These are phyloP conservation scores for Uria aalge DNA, from an alignment of 2,113 vertebrate genomes.

Conservation along the genomic window DNA sequence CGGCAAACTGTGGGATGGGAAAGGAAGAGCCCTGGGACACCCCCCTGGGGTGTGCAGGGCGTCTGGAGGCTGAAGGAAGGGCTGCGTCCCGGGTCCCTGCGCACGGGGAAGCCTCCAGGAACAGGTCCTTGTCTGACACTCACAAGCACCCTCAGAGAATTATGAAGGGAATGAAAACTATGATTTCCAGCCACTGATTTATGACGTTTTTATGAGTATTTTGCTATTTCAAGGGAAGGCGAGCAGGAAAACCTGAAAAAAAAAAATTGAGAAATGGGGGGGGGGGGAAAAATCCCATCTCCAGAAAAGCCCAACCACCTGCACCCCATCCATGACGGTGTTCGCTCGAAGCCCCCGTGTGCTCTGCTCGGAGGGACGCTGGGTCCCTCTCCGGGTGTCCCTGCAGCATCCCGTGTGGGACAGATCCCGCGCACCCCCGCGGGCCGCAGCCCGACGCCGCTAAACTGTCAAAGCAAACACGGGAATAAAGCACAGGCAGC, in stretches of 20 bases:
- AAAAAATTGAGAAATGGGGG: background rate
- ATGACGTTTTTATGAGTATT: background rate
- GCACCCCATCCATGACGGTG: fast-evolving
- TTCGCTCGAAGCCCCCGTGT: background rate
- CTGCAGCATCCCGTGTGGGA: background rate
- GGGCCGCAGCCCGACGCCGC: background rate
- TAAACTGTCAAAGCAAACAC: background rate
- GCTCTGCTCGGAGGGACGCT: fast-evolving
- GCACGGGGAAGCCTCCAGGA: background rate
- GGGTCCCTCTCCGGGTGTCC: background rate
- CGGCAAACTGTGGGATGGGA: background rate
- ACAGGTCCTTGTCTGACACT: background rate
- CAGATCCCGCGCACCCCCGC: background rate
- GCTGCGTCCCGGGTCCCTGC: background rate
- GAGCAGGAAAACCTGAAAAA: background rate
- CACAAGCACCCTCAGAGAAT: too few relatives aligned
- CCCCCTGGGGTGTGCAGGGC: background rate
- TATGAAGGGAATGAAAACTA: background rate
- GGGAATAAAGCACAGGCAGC: background rate
- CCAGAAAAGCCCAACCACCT: background rate
- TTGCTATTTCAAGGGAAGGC: fast-evolving
- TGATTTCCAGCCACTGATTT: background rate
- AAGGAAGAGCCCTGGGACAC: background rate
- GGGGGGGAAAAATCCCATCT: too few relatives aligned
- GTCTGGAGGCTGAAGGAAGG: background rate